Evolutionary conservation across 1,140 invertebrate species (phyloP), one percentile per base, ranked within the genome.

Genomic region (Oscheius sp.): DNA sequence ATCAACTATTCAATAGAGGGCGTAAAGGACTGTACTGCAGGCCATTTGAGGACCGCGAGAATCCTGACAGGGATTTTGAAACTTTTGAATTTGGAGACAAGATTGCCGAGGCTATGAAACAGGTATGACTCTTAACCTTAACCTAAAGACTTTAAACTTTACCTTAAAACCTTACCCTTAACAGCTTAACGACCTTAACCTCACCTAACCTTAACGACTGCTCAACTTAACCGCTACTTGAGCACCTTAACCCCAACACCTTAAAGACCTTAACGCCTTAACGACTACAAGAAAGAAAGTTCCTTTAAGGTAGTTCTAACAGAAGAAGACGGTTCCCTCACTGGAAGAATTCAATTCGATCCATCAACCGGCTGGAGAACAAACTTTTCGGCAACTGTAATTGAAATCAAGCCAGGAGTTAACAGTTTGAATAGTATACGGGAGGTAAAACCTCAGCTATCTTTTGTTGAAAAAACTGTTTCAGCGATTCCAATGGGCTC

Each of bases 311-410:
- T 70, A 1, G 35, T 63, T 2, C 46, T 71, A 1, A 65, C 59
- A 10, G 69, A 71, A 29, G 15, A 71, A 34, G 59, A 82, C 42
- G 80, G 78, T 32, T 75, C 81, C 20, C 63, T 83, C 20, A 84
- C 82, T n/a, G 82, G 82, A 31, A 61, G 62, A 26, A 84, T 83
- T 29, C 81, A 83, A 73, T 83, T 84, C 58, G 82, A 83, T 64
- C 35, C 52, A 46, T 15, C 69, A 2, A 70, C 77, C 36, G 81
- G 81, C 18, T 65, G 72, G 18, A 75, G 82, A 4, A 84, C 82
- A 49, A 83, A 83, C 46, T 83, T 83, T 62, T 74, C 72, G 0
- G 65, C 64, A 7, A 69, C 68, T 26, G 55, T 74, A 3, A 36
- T 74, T 7, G 72, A 74, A 29, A 67, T 74, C 23, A 66, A 61